phyloP scores from a whole-genome alignment of 2,888 invertebrate genomes.

The Yponomeuta sedellus region DNA sequence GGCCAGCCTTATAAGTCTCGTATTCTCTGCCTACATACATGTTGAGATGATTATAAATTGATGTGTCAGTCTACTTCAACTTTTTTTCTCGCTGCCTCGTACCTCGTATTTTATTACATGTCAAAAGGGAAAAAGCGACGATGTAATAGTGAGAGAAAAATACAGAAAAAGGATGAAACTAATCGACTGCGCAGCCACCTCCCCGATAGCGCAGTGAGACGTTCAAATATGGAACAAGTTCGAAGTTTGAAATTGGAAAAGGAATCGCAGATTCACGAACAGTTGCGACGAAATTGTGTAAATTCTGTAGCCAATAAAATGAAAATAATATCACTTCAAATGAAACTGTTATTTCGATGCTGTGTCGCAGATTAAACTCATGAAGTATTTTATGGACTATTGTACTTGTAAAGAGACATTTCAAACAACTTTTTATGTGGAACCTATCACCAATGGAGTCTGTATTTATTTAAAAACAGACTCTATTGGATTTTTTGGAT shows the following conservation, averaged over 20 bases:
- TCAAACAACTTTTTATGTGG: too few species aligned
- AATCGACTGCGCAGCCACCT: constrained; percentile 37
- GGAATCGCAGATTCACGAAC: constrained; percentile 38
- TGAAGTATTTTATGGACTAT: too few species aligned
- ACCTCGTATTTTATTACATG: background rate
- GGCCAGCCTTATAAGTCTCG: too few species aligned
- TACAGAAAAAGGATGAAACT: constrained; percentile 14
- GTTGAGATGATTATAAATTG: background rate
- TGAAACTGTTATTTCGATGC: background rate
- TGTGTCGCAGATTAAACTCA: too few species aligned
- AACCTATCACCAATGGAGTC: too few species aligned
- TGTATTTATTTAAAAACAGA: too few species aligned
- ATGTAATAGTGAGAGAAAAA: background rate
- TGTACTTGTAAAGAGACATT: too few species aligned
- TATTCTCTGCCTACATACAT: too few species aligned
- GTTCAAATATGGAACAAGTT: constrained; percentile 61
- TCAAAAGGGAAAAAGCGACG: background rate
- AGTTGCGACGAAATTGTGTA: constrained; percentile 44
- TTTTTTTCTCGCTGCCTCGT: background rate
- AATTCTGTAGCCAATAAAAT: constrained; percentile 56
- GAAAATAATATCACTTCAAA: background rate
- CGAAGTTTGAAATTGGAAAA: constrained; percentile 51
- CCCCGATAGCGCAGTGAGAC: constrained; percentile 28
- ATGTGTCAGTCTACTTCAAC: background rate
- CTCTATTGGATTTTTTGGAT: too few species aligned